phyloP scores from a whole-genome alignment of 1,140 invertebrate species.

The Drosophila santomea region DNA sequence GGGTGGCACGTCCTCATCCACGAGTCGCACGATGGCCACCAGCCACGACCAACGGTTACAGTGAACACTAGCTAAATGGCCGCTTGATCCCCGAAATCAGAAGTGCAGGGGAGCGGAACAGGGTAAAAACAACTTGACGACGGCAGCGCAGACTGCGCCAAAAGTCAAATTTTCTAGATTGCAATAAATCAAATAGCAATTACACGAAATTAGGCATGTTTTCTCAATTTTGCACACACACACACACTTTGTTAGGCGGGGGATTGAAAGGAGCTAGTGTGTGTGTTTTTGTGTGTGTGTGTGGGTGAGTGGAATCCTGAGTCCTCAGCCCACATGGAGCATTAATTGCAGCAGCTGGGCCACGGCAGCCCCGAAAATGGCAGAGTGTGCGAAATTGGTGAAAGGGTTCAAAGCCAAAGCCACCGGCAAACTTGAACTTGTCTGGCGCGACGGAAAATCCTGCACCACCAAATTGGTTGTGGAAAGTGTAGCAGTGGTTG shows the following conservation, averaged over 20 bases:
- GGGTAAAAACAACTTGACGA: slow-evolving; percentile 41
- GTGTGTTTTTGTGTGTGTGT: not conserved
- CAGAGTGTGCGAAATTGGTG: slow-evolving; percentile 65
- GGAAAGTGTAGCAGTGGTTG: not conserved
- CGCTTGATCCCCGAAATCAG: slow-evolving; percentile 32
- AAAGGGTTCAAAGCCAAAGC: slow-evolving; percentile 79
- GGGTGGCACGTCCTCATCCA: slow-evolving; percentile 45
- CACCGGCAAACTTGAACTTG: slow-evolving; percentile 81
- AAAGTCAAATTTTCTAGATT: slow-evolving; percentile 84
- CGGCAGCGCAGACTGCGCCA: slow-evolving; percentile 71
- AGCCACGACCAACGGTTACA: slow-evolving; percentile 28
- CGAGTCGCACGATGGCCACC: slow-evolving; percentile 24
- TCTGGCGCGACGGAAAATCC: slow-evolving; percentile 48
- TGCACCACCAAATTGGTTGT: slow-evolving; percentile 21
- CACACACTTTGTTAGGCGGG: not conserved
- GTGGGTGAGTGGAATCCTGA: slow-evolving; percentile 15
- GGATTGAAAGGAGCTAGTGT: not conserved
- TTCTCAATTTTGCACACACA: slow-evolving; percentile 78
- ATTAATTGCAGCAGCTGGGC: slow-evolving; percentile 82
- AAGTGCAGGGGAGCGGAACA: slow-evolving; percentile 14
- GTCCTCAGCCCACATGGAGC: slow-evolving; percentile 52
- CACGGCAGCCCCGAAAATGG: slow-evolving; percentile 44
- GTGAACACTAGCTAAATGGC: slow-evolving; percentile 41
- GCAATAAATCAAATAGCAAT: slow-evolving; percentile 85
- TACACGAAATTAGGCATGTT: slow-evolving; percentile 85